These are phyloP conservation scores for Notothenia coriiceps DNA, from an alignment of 2,113 vertebrate genomes.

Conservation along the genomic window DNA sequence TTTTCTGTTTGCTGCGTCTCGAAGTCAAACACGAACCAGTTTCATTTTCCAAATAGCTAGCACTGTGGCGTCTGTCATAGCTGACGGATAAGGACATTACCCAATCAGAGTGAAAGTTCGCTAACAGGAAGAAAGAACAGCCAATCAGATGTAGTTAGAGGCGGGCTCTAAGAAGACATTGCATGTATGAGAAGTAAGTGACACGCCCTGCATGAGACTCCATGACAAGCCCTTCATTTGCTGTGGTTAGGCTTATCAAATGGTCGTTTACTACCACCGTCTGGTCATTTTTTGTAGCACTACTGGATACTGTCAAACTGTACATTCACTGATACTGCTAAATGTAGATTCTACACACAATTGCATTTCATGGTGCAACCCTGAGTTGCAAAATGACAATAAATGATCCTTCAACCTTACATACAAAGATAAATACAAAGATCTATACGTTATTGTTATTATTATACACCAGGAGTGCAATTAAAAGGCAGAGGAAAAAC, in stretches of 20 bases:
- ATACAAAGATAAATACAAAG: too few relatives aligned
- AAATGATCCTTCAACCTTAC: too few relatives aligned
- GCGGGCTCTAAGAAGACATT: conserved; percentile 31
- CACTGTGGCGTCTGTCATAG: conserved; percentile 36
- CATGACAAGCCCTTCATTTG: neutral
- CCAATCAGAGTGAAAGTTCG: conserved; percentile 57
- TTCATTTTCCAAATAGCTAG: conserved; percentile 73
- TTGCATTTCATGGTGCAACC: too few relatives aligned
- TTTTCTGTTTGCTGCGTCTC: conserved; percentile 17
- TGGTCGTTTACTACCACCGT: conserved; percentile 43
- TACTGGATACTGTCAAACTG: neutral
- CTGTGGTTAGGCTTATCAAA: neutral
- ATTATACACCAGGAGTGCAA: too few relatives aligned
- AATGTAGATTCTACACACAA: neutral
- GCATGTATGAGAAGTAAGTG: neutral
- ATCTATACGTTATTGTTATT: too few relatives aligned
- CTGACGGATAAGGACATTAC: neutral
- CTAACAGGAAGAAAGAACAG: rapidly evolving
- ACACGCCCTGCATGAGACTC: conserved; percentile 23
- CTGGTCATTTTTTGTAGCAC: conserved; percentile 35
- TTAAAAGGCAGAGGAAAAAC: too few relatives aligned
- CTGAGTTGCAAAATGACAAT: too few relatives aligned
- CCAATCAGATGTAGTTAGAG: conserved; percentile 49
- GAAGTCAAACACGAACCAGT: conserved; percentile 43
- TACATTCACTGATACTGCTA: neutral